Evolutionary conservation across 2,113 vertebrate genomes (phyloP).

Genomic region (Corythornis cristatus): DNA sequence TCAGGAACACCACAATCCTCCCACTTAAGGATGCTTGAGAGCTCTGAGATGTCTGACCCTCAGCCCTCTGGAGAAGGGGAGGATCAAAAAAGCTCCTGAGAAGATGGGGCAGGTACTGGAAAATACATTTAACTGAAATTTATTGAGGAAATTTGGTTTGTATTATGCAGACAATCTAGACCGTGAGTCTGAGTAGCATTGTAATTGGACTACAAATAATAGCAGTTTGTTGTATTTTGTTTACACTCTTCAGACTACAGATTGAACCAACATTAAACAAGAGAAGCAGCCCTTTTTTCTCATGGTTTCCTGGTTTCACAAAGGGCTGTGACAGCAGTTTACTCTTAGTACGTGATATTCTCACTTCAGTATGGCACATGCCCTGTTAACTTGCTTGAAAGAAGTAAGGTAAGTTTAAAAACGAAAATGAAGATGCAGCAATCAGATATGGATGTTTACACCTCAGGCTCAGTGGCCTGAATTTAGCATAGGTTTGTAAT

Average conservation of each 20-base stretch:
- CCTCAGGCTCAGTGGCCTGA: conserved; percentile 24
- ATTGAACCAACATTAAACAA: not conserved
- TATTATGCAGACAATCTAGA: no score
- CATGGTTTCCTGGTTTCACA: not conserved
- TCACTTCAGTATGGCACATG: not conserved
- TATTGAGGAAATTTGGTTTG: no score
- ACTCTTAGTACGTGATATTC: not conserved
- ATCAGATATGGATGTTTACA: conserved; percentile 18
- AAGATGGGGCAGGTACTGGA: no score
- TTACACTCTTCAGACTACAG: not conserved
- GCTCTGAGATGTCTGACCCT: no score
- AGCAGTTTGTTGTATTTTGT: not conserved
- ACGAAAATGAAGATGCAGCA: conserved; percentile 9
- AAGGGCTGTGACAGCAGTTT: not conserved
- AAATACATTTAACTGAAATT: no score
- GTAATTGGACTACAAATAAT: not conserved
- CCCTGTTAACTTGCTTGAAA: not conserved
- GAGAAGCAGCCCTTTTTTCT: not conserved
- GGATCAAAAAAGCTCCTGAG: no score
- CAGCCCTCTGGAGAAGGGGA: no score
- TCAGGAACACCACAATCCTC: no score
- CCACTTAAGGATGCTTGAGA: no score
- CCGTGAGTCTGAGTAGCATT: no score
- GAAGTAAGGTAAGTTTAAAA: conserved; percentile 26
- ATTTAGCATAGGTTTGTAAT: conserved; percentile 29